Percentiles rank a stretch among this genome's conserved stretches.
Evolutionary conservation across 2,888 invertebrate species (phyloP).

Genomic region (Drosophila greeni): DNA sequence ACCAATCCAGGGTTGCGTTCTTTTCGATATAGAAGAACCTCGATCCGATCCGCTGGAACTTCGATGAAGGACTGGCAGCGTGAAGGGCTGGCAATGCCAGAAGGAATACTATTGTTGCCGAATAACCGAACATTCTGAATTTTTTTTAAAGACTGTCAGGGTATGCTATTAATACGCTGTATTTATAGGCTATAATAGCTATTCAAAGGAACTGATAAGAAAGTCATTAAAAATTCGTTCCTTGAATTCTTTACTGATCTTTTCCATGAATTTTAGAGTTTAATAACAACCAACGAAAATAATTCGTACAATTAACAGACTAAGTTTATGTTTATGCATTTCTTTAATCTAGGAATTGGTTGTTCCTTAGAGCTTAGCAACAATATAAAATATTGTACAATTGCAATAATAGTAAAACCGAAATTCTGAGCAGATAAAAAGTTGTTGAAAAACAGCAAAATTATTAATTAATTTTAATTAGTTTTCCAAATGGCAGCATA

Average conservation of each 20-base stretch:
- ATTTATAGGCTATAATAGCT: not conserved
- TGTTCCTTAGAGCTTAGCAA: too few species aligned
- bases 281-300: not conserved
- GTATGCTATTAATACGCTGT: too few species aligned
- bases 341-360: too few species aligned
- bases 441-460: too few species aligned
- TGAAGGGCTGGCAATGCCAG: not conserved
- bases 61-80: accelerated
- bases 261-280: not conserved
- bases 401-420: too few species aligned
- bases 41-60: not conserved
- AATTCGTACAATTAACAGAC: too few species aligned
- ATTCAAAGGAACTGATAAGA: not conserved
- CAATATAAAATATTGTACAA: too few species aligned
- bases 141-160: not conserved
- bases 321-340: too few species aligned
- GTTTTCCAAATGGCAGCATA: too few species aligned
- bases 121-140: not conserved
- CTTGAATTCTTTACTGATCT: not conserved
- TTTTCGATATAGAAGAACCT: not conserved
- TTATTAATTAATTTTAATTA: too few species aligned
- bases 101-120: not conserved
- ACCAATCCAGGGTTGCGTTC: not conserved
- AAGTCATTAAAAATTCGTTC: too few species aligned
- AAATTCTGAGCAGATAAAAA: too few species aligned